phyloP scores from a whole-genome alignment of 2,797 vertebrate genomes.

The Simalia tracyae region DNA sequence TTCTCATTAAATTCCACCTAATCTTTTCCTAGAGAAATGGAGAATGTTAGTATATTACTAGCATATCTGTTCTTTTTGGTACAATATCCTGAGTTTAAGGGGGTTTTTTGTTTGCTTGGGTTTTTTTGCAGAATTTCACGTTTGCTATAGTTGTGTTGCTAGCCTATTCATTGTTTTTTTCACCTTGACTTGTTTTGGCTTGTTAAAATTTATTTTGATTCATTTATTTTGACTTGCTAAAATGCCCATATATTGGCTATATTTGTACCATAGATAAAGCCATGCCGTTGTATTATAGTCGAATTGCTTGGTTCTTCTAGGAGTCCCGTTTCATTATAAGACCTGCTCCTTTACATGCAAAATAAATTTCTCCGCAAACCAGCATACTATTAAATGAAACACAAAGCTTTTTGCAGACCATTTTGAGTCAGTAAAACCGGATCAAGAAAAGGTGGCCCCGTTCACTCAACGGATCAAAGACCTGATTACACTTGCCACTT shows the following conservation, averaged over 20 bases:
- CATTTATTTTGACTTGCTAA: not conserved
- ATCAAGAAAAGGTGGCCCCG: no score
- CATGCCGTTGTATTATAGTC: not conserved
- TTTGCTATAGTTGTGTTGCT: not conserved
- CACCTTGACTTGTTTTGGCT: not conserved
- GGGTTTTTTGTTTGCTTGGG: not conserved
- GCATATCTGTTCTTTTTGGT: not conserved
- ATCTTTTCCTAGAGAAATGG: not conserved
- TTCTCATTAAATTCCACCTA: not conserved
- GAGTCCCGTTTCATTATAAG: not conserved
- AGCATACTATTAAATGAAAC: not conserved
- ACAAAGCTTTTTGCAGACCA: not conserved
- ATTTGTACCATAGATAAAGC: not conserved
- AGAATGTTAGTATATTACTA: not conserved
- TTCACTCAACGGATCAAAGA: no score
- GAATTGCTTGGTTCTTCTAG: not conserved
- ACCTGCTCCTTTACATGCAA: not conserved
- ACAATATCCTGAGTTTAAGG: not conserved
- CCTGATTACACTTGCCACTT: no score
- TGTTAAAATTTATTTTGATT: not conserved
- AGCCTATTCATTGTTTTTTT: not conserved
- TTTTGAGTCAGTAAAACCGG: not conserved
- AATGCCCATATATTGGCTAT: not conserved
- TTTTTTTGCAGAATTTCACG: not conserved
- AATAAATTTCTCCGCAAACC: not conserved